Evolutionary conservation across 2,888 invertebrate genomes (phyloP), one percentile per base, ranked within the genome.

Genomic region (Drosophila atroscutellata): DNA sequence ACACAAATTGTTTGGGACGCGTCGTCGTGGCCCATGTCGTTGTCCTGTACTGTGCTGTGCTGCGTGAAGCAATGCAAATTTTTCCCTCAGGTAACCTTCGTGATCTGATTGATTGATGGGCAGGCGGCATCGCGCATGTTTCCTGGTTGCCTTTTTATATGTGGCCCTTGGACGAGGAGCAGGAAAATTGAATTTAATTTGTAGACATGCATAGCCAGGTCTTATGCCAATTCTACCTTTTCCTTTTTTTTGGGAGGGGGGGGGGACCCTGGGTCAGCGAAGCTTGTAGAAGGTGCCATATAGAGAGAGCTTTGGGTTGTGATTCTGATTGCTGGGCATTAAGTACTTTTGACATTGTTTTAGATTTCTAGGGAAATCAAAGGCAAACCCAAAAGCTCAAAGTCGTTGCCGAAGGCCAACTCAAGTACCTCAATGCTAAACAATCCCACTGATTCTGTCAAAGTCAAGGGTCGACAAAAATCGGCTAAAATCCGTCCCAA

Each of bases 31-130:
- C 54, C 30, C 24, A 42, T 28, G 50, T 56, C 54, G 60, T 50
- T 15, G 32, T 69, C 34, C 51, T 62, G 77, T 57, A 18, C 50
- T 32, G 32, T 32, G 51, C 63, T 62, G 30, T 64, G 65, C 86
- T 88, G 88, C 80, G 88, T 84, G 81, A 77, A 76, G 72, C 89
- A 85, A 89, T 89, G 86, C 79, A 87, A 87, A 87, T 87, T 87
- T 87, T 72, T 89, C 86, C 86, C 89, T 63, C 79, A 87, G 86
- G 86, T 89, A 85, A 87, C 90, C 79, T 89, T 87, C 81, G 80
- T 81, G 88, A 88, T 87, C 77, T 87, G 86, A 87, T 87, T 87
- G 86, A 87, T 87, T 88, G 86, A 87, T 87, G 88, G 88, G 68
- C 51, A 51, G 59, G 67, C 50, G 70, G 72, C 70, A 74, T 61